A percentile compares a stretch with the other conserved stretches of the same genome.
These are phyloP conservation scores for Galemys pyrenaicus DNA, from an alignment of 2,113 vertebrate genomes.

Conservation along the genomic window DNA sequence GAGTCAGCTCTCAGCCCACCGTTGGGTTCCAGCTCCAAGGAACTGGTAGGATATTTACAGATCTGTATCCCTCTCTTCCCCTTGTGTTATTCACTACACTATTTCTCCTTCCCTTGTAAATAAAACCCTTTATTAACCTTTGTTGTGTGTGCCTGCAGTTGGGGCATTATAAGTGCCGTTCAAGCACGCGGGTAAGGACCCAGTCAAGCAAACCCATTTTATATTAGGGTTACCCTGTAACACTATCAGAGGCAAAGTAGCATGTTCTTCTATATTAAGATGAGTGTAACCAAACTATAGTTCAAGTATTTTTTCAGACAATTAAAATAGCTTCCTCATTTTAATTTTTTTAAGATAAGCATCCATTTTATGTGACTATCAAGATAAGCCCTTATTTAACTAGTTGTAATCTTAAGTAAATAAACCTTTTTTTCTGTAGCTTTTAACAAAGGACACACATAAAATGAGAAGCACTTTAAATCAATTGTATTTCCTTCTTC, in stretches of 20 bases:
- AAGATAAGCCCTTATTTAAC: background rate
- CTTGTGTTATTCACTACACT: too few species aligned
- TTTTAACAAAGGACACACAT: background rate
- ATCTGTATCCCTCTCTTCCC: too few species aligned
- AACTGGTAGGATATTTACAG: too few species aligned
- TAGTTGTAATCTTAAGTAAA: background rate
- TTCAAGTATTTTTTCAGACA: constrained; percentile 2
- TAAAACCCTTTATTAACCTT: too few species aligned
- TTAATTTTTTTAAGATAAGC: constrained; percentile 23
- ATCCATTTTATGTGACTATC: background rate
- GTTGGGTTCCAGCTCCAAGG: too few species aligned
- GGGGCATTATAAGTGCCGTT: too few species aligned
- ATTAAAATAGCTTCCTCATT: background rate
- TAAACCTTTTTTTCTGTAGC: background rate
- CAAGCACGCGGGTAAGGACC: too few species aligned
- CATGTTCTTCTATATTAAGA: background rate
- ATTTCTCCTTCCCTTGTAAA: too few species aligned
- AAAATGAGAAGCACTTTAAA: background rate
- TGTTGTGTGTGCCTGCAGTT: too few species aligned
- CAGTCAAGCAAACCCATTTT: too few species aligned
- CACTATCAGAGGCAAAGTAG: background rate
- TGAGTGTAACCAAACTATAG: background rate
- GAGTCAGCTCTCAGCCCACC: too few species aligned
- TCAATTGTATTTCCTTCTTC: background rate
- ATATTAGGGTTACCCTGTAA: too few species aligned